Conservation (phyloP, 2,888 invertebrate genomes). For the Acanthosepion esculentum region DNA sequence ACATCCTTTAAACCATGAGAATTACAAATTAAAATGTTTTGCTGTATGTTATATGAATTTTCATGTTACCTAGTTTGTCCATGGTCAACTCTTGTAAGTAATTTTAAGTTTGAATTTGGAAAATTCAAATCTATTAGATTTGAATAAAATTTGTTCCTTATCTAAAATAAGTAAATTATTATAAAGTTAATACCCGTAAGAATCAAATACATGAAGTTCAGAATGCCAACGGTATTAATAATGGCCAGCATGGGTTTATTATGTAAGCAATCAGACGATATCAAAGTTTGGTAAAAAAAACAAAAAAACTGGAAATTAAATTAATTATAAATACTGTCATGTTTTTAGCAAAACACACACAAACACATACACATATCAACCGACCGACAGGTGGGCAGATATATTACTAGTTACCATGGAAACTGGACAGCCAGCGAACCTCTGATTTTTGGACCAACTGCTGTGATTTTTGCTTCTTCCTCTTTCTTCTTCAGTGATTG, state of each 20-base stretch:
- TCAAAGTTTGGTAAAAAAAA: not conserved
- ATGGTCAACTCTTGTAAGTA: not conserved
- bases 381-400: constrained; percentile 22
- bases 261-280: not conserved
- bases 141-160: not conserved
- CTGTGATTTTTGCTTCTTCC: not conserved
- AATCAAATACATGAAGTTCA: not conserved
- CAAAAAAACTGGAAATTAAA: not conserved
- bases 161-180: not conserved
- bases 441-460: constrained; percentile 33
- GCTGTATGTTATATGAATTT: not conserved
- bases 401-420: constrained; percentile 7
- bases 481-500: not conserved
- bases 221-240: not conserved
- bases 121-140: too few relatives aligned
- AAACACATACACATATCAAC: not conserved
- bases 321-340: constrained; percentile 6
- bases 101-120: not conserved
- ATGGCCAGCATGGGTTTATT: not conserved
- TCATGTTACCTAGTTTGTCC: not conserved
- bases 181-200: not conserved
- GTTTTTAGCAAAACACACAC: not conserved
- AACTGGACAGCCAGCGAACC: constrained; percentile 21
- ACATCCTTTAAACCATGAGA: not conserved
- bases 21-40: not conserved